Percentiles rank a stretch among this genome's conserved stretches.
These are phyloP conservation scores for Misgurnus anguillicaudatus DNA, from an alignment of 2,113 vertebrate genomes.

Conservation along the genomic window DNA sequence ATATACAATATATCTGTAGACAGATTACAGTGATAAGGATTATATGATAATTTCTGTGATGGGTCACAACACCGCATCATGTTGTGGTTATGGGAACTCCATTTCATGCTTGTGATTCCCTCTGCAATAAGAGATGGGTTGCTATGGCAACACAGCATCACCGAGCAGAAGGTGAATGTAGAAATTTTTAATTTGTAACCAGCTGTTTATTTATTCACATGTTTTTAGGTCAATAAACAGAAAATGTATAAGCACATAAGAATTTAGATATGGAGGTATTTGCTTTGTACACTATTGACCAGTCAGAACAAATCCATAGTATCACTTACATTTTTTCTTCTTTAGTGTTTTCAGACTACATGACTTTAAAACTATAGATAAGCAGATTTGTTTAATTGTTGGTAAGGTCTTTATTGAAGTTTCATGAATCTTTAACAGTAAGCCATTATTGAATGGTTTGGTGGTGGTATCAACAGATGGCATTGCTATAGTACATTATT, in stretches of 20 bases:
- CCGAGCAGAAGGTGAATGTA: background rate
- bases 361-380: too few relatives aligned
- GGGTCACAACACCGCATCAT: background rate
- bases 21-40: too few relatives aligned
- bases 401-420: too few relatives aligned
- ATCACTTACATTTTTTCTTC: background rate
- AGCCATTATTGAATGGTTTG: too few relatives aligned
- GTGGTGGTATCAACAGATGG: too few relatives aligned
- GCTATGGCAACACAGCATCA: conserved; percentile 46
- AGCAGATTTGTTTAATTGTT: too few relatives aligned
- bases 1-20: too few relatives aligned
- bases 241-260: background rate
- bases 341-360: too few relatives aligned
- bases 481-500: too few relatives aligned
- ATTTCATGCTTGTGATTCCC: background rate
- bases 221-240: conserved; percentile 11
- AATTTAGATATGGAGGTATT: background rate
- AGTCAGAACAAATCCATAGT: background rate
- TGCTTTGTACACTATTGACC: background rate
- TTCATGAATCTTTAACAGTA: too few relatives aligned
- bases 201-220: conserved; percentile 12
- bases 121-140: conserved; percentile 42
- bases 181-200: conserved; percentile 8
- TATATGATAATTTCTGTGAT: background rate
- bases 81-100: conserved; percentile 1